These are phyloP conservation scores for Hypothenemus hampei DNA, from an alignment of 1,140 invertebrate species.

Conservation along the genomic window DNA sequence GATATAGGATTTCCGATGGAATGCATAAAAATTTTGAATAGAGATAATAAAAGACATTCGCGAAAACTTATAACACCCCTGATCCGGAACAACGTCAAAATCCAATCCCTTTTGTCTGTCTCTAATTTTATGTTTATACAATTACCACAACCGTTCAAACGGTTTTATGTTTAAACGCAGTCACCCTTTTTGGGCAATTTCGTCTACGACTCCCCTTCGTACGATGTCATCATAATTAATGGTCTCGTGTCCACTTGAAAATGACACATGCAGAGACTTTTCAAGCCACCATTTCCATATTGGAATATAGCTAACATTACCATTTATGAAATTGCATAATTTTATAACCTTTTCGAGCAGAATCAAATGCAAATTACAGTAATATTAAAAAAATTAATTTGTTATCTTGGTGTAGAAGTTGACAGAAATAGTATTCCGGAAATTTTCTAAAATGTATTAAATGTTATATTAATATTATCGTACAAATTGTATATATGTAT, in stretches of 20 bases:
- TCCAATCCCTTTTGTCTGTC: slow-evolving; percentile 15
- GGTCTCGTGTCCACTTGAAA: slow-evolving; percentile 8
- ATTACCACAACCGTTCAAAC: slow-evolving; percentile 20
- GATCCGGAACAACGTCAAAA: neutral
- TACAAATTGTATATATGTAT: too few relatives aligned
- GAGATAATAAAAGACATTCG: too few relatives aligned
- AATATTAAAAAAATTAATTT: too few relatives aligned
- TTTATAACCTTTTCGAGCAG: too few relatives aligned
- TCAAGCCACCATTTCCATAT: slow-evolving; percentile 5
- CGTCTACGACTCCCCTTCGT: slow-evolving; percentile 10
- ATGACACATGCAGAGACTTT: neutral
- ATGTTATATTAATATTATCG: too few relatives aligned
- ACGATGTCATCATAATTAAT: slow-evolving; percentile 14
- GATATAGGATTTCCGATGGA: too few relatives aligned
- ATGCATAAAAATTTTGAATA: too few relatives aligned
- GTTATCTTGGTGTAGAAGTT: too few relatives aligned
- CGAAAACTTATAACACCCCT: neutral
- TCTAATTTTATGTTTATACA: slow-evolving; percentile 19
- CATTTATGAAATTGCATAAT: neutral
- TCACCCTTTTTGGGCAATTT: slow-evolving; percentile 20
- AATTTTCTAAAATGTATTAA: too few relatives aligned
- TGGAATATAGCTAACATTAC: slow-evolving; percentile 1
- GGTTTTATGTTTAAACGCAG: slow-evolving; percentile 17
- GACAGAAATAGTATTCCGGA: too few relatives aligned
- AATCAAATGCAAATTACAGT: too few relatives aligned